A percentile compares a stretch with the other conserved stretches of the same genome.
These are phyloP conservation scores for Digitonthophagus gazella DNA, from an alignment of 2,888 invertebrate genomes.

Conservation along the genomic window DNA sequence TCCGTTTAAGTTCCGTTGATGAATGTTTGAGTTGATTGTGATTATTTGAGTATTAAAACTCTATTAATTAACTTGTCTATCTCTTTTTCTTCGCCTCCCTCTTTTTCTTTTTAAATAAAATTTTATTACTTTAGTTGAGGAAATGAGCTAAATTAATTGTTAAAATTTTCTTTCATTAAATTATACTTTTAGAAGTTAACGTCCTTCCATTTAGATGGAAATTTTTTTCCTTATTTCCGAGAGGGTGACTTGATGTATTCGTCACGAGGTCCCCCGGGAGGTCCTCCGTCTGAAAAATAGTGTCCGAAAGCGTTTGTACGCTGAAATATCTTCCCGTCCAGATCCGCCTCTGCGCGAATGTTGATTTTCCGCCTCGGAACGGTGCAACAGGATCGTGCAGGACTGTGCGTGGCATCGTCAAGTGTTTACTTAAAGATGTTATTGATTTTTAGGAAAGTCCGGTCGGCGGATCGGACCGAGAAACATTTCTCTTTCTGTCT, in stretches of 20 bases:
- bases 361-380: background rate
- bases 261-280: background rate
- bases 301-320: background rate
- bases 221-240: background rate
- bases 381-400: slow-evolving; percentile 42
- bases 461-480: slow-evolving; percentile 7
- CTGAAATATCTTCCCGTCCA: background rate
- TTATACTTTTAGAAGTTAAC: background rate
- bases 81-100: background rate
- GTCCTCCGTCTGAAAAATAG: background rate
- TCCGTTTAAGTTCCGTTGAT: slow-evolving; percentile 39
- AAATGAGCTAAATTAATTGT: too few relatives aligned
- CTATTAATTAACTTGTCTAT: slow-evolving; percentile 40
- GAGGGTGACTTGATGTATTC: background rate
- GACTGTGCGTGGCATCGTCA: slow-evolving; percentile 50
- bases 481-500: background rate
- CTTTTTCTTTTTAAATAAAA: too few relatives aligned
- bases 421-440: slow-evolving; percentile 53
- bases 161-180: too few relatives aligned
- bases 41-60: slow-evolving; percentile 48
- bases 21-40: slow-evolving; percentile 48
- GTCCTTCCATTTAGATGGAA: background rate
- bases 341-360: background rate
- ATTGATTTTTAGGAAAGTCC: slow-evolving; percentile 50
- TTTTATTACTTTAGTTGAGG: too few relatives aligned